Base-by-base conservation (phyloP, 2,888 invertebrate species). In the Zygothrica quintamaculata region DNA sequence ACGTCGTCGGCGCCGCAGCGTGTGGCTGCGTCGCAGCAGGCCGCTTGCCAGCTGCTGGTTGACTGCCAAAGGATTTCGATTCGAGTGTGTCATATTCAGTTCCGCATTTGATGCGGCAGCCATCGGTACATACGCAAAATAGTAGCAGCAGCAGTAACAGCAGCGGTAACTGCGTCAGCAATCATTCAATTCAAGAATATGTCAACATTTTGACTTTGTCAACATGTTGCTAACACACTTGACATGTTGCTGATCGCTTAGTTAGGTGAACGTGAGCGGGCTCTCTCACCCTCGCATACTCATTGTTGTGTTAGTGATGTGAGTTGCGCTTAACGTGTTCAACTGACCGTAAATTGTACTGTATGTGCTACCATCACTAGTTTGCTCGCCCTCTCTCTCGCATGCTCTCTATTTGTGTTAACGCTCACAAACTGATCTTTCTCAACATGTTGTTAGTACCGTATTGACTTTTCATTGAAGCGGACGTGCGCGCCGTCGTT, bases 11-110 rank as follows among this genome's bases (percentile, higher is more conserved):
- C 60, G 59, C 36, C 40, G 42, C 33, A 53, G 58, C 64, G 34
- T 13, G 57, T 53, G 36, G 75, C 55, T 50, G 55, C 65, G 75
- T 34, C 66, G 59, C 56, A 46, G 67, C 62, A 40, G 57, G 52
- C 69, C 58, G 66, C 53, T 51, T 55, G 48, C 11, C 65, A 50
- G 43, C 53, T 57, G 52, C 44, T 47, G 50, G 36, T 48, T 46
- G 59, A 33, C 58, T 80, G 86, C 82, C 75, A 87, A 81, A 70
- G 77, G 68, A 72, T 84, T 77, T 61, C 44, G 61, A 43, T 34
- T 72, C 64, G 57, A 55, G 80, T 74, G 65, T 74, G 65, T 75
- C 87, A 77, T 55, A 65, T 79, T 87, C 86, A 84, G 84, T 84
- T 88, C 75, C 84, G 75, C 77, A 62, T 74, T 72, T 50, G 77